Conservation (phyloP, 2,888 invertebrate species). For the Zhuqinia jingwanae region DNA sequence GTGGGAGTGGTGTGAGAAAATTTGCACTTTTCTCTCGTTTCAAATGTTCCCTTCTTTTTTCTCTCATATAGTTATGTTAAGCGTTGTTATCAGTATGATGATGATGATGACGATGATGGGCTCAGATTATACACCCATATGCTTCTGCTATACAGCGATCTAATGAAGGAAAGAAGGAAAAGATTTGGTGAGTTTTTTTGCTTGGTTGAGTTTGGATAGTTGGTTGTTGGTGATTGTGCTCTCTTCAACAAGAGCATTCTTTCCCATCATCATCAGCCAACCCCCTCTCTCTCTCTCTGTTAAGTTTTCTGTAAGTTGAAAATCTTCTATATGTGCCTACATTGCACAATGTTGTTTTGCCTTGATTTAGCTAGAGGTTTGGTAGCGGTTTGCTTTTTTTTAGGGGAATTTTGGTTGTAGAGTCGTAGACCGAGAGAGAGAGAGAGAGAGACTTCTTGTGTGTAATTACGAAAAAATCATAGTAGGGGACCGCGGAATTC, state of each 20-base stretch:
- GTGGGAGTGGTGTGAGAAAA: constrained; percentile 28
- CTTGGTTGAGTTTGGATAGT: neutral
- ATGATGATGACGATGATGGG: neutral
- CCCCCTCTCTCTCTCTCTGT: too few relatives aligned
- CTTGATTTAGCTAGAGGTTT: neutral
- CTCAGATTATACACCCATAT: neutral
- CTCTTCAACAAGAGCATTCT: neutral
- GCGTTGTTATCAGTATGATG: neutral
- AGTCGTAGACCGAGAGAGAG: too few relatives aligned
- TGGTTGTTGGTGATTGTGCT: neutral
- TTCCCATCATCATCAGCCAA: too few relatives aligned
- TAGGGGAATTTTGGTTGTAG: neutral
- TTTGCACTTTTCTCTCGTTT: constrained; percentile 26
- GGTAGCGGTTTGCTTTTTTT: neutral
- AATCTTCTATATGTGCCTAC: too few relatives aligned
- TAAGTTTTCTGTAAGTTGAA: too few relatives aligned
- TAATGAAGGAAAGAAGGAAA: neutral
- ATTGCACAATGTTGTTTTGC: neutral
- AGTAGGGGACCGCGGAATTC: neutral
- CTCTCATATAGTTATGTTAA: neutral
- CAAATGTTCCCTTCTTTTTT: neutral
- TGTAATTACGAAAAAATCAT: constrained; percentile 30
- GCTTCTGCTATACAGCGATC: neutral
- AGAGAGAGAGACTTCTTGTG: neutral
- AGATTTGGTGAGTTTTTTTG: constrained; percentile 4